phyloP scores from a whole-genome alignment of 2,113 vertebrate genomes.

The Albula glossodonta region DNA sequence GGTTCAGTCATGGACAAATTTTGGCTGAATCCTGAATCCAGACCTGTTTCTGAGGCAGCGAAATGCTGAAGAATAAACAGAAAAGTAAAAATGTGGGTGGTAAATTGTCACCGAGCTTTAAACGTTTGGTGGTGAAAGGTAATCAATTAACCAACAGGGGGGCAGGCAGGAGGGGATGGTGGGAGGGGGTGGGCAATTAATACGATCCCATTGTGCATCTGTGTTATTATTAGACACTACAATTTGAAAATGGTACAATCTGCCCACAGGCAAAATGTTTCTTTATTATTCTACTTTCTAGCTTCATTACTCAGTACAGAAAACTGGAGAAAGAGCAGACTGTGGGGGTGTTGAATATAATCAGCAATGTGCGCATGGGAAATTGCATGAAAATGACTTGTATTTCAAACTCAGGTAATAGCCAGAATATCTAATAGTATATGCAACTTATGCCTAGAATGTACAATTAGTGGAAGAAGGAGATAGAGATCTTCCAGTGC shows the following conservation, averaged over 20 bases:
- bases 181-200: not conserved
- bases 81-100: not conserved
- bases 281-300: not conserved
- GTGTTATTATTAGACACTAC: not conserved
- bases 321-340: not conserved
- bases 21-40: too few species aligned
- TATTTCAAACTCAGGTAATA: conserved; percentile 16
- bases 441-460: conserved; percentile 22
- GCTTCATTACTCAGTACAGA: not conserved
- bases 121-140: not conserved
- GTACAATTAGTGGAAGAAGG: conserved; percentile 28
- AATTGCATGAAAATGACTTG: conserved; percentile 13
- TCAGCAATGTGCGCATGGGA: not conserved
- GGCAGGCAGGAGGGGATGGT: not conserved
- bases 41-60: not conserved
- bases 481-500: conserved; percentile 12
- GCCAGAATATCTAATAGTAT: conserved; percentile 19
- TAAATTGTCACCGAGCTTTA: not conserved
- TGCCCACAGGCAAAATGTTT: not conserved
- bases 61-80: not conserved
- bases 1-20: too few species aligned
- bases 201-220: not conserved
- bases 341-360: not conserved
- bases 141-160: not conserved
- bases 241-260: not conserved